Evolutionary conservation across 2,888 invertebrate species (phyloP).

Genomic region (Pristionchus entomophagus): DNA sequence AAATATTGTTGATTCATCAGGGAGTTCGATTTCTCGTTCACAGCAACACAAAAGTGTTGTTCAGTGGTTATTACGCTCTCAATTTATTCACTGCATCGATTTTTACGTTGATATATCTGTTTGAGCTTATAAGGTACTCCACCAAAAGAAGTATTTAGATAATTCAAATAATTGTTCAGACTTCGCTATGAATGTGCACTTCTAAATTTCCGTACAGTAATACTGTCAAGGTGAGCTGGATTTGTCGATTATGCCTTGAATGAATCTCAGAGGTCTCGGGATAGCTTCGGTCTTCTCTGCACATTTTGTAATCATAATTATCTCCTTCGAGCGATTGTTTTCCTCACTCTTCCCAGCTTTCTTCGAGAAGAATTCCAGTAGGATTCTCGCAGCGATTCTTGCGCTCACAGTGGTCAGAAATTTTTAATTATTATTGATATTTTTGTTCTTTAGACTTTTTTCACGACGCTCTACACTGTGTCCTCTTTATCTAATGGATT

Average conservation of each 20-base stretch:
- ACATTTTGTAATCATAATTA: background rate
- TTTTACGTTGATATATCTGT: background rate
- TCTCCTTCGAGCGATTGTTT: background rate
- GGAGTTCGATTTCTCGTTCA: conserved; percentile 4
- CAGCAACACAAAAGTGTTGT: background rate
- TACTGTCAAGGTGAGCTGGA: background rate
- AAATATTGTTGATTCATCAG: too few relatives aligned
- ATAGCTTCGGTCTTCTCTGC: background rate
- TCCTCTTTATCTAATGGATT: background rate
- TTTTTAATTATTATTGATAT: background rate
- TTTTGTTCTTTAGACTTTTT: background rate
- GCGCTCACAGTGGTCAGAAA: background rate
- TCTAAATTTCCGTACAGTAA: background rate
- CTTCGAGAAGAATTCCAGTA: background rate
- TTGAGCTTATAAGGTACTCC: background rate
- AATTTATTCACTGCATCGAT: background rate
- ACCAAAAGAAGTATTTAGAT: too few relatives aligned
- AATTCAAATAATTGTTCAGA: too few relatives aligned
- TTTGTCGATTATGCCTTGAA: too few relatives aligned
- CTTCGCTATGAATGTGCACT: background rate
- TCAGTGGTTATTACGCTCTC: background rate
- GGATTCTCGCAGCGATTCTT: background rate
- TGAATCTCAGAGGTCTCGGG: conserved; percentile 12
- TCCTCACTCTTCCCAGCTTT: conserved; percentile 1
- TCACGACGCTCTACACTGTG: background rate